A percentile compares a stretch with the other conserved stretches of the same genome.
Conservation (phyloP, 2,888 invertebrate genomes). For the Sarcophaga rosellei region DNA sequence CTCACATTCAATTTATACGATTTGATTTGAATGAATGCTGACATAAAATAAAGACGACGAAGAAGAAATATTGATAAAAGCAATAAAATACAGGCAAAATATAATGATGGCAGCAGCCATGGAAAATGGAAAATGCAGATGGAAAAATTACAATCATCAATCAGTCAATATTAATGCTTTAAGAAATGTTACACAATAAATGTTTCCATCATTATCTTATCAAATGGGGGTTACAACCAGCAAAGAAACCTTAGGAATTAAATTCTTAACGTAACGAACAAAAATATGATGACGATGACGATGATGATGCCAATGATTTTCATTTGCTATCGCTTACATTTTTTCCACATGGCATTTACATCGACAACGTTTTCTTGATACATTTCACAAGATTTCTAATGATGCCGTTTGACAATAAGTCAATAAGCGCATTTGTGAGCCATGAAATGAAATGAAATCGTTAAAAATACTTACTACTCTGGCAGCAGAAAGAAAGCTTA, state of each 20-base stretch:
- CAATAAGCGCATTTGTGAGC: conserved; percentile 68
- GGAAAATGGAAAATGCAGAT: background rate
- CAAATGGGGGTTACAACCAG: background rate
- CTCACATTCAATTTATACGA: conserved; percentile 65
- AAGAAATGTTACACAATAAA: background rate
- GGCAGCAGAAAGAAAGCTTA: background rate
- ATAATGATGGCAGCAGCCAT: background rate
- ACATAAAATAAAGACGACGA: conserved; percentile 40
- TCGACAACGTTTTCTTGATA: background rate
- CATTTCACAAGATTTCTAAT: conserved; percentile 57
- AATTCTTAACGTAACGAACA: conserved; percentile 44
- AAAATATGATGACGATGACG: conserved; percentile 44
- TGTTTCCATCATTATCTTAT: background rate
- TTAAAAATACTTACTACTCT: background rate
- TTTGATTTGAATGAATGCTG: conserved; percentile 69
- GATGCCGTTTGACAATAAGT: conserved; percentile 70
- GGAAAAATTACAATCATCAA: conserved; percentile 60
- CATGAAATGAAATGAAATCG: conserved; percentile 32
- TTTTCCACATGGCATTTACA: background rate
- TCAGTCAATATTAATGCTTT: conserved; percentile 51
- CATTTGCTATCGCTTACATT: background rate
- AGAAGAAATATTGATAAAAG: conserved; percentile 57
- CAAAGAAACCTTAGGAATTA: conserved; percentile 46
- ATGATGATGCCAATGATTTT: background rate
- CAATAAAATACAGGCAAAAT: conserved; percentile 60